These are phyloP conservation scores for Agonopterix alstromeriana DNA, from an alignment of 2,888 invertebrate genomes.

Conservation along the genomic window DNA sequence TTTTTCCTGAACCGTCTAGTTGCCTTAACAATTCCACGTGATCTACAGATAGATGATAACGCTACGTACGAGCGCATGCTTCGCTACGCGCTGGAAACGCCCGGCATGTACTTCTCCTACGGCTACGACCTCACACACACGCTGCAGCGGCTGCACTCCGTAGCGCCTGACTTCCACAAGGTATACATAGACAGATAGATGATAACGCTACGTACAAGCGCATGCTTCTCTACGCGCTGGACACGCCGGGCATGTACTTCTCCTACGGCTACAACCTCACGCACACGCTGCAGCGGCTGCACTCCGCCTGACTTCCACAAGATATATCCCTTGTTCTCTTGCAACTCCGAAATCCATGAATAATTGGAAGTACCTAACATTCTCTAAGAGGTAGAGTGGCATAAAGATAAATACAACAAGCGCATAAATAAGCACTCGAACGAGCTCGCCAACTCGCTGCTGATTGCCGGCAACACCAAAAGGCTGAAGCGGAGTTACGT, in stretches of 20 bases:
- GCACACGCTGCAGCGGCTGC: slow-evolving; percentile 92
- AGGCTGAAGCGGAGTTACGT: too few species aligned
- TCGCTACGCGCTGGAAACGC: slow-evolving; percentile 86
- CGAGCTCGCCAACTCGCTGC: too few species aligned
- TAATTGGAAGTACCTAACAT: too few species aligned
- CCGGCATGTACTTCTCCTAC: slow-evolving; percentile 95
- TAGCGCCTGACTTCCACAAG: slow-evolving; percentile 88
- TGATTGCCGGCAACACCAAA: too few species aligned
- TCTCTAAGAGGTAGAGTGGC: too few species aligned
- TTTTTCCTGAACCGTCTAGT: too few species aligned
- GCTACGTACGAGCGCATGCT: slow-evolving; percentile 90
- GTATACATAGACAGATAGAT: slow-evolving; percentile 79
- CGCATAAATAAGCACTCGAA: too few species aligned
- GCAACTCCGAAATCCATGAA: too few species aligned
- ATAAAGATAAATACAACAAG: too few species aligned
- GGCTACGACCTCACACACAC: slow-evolving; percentile 95
- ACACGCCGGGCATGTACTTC: slow-evolving; percentile 93
- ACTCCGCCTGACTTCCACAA: slow-evolving; percentile 89
- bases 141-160: slow-evolving; percentile 90
- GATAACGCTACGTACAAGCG: slow-evolving; percentile 90
- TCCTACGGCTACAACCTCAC: slow-evolving; percentile 96
- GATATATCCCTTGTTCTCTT: too few species aligned
- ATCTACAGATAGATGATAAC: slow-evolving; percentile 84
- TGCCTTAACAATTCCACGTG: not conserved
- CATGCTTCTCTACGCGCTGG: slow-evolving; percentile 89